A percentile compares a stretch with the other conserved stretches of the same genome.
These are phyloP conservation scores for Epinotia demarniana DNA, from an alignment of 2,888 invertebrate genomes.

Conservation along the genomic window DNA sequence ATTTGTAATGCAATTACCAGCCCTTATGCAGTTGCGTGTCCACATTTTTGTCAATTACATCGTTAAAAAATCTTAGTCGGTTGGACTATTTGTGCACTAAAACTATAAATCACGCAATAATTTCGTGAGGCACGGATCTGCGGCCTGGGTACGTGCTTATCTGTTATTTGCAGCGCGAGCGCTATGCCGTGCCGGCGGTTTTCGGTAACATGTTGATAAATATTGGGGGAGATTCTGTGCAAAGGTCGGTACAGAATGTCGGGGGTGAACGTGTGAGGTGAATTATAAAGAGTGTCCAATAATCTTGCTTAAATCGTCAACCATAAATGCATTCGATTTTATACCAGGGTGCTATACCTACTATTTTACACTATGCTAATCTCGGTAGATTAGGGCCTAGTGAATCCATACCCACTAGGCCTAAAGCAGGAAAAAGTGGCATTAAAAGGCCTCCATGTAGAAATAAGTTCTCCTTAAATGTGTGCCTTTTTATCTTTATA, in stretches of 20 bases:
- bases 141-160: conserved; percentile 79
- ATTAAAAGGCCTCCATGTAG: too few relatives aligned
- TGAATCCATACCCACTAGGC: too few relatives aligned
- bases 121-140: conserved; percentile 74
- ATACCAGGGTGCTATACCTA: not conserved
- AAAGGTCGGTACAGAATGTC: conserved; percentile 23
- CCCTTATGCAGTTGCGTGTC: not conserved
- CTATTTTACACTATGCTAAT: not conserved
- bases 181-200: conserved; percentile 62
- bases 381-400: too few relatives aligned
- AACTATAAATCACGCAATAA: conserved; percentile 82
- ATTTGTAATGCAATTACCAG: not conserved
- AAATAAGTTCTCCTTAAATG: too few relatives aligned
- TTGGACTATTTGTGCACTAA: conserved; percentile 58
- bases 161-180: conserved; percentile 77
- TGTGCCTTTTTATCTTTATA: too few relatives aligned
- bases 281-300: conserved; percentile 1
- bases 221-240: conserved; percentile 62
- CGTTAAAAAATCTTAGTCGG: conserved; percentile 8
- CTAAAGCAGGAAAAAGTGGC: too few relatives aligned
- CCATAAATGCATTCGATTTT: not conserved
- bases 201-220: conserved; percentile 75
- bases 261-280: conserved; percentile 4
- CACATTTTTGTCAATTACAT: not conserved
- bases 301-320: not conserved